Evolutionary conservation across 2,888 invertebrate species (phyloP), one percentile per base, ranked within the genome.

Genomic region (Abrostola triplasia): DNA sequence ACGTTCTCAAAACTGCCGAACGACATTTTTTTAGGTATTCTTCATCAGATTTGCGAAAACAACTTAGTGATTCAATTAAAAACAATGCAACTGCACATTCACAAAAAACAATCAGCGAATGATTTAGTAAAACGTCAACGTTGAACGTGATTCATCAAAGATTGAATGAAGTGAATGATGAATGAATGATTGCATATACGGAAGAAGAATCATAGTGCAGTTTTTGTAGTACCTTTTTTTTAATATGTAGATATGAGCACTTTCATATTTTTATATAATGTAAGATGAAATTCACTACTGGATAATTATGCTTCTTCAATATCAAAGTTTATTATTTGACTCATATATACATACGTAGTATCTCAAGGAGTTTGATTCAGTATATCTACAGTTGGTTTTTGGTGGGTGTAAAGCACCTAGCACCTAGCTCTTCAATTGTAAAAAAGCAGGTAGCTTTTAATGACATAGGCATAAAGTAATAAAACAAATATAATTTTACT

Each of bases 1-100:
- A 95, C 88, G 81, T 95, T 94, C 79, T 92, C 86, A 71, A 93
- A 95, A 74, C 87, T 84, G 36, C 79, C 82, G 59, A 84, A 79
- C 59, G 87, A 79, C 94, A 94, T 94, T 73, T 83, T 88, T 73
- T 49, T 49, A 12, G 47, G 47, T 68, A 60, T 71, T 67, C 85
- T 82, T 85, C 88, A 88, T 89, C 63, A 76, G 85, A 64, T 81
- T 77, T 24, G 50, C 37, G 67, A 76, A 65, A 65, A 59, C 36
- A 41, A 60, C 12, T 60, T 55, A 8, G 0, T 12, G 64, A 50
- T 74, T 59, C 67, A 57, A 68, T 70, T 67, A 78, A 80, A 80
- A 82, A 82, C 83, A 79, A 83, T 80, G 74, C 79, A 75, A 80
- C 70, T 72, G 59, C 63, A 76, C 65, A 71, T 76, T 76, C 72